Conservation (phyloP, 2,797 vertebrate species). For the Xerus rutilus region DNA sequence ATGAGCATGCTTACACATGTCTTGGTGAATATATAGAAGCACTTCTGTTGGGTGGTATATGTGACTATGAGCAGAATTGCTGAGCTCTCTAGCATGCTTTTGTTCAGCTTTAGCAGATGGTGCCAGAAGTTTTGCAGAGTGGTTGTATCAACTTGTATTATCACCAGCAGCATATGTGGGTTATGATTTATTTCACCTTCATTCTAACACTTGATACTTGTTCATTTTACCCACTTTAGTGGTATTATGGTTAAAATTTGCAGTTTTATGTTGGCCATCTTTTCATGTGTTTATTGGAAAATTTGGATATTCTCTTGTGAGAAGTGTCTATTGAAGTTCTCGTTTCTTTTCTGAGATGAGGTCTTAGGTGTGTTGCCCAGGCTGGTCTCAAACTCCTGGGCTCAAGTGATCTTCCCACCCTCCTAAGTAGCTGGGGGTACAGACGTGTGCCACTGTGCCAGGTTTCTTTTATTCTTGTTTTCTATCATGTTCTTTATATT, state of each 20-base stretch:
- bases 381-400: not conserved
- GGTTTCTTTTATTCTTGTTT: not conserved
- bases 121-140: conserved; percentile 40
- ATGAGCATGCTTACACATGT: not conserved
- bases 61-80: conserved; percentile 12
- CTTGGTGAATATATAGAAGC: not conserved
- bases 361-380: not conserved
- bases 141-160: not conserved
- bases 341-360: not conserved
- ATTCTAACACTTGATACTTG: not conserved
- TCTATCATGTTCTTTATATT: not conserved
- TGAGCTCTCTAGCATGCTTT: not conserved
- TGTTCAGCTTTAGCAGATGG: conserved; percentile 51
- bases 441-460: not conserved
- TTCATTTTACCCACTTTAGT: conserved; percentile 58
- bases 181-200: conserved; percentile 50
- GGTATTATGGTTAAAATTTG: conserved; percentile 52
- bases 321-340: not conserved
- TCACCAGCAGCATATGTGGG: not conserved
- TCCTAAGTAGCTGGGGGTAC: not conserved
- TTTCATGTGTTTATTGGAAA: not conserved
- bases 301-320: not conserved
- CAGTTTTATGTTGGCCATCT: not conserved
- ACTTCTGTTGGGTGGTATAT: not conserved
- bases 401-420: not conserved